Percentiles rank a stretch among this genome's conserved stretches.
These are phyloP conservation scores for Hyppa rectilinea DNA, from an alignment of 2,888 invertebrate genomes.

Conservation along the genomic window DNA sequence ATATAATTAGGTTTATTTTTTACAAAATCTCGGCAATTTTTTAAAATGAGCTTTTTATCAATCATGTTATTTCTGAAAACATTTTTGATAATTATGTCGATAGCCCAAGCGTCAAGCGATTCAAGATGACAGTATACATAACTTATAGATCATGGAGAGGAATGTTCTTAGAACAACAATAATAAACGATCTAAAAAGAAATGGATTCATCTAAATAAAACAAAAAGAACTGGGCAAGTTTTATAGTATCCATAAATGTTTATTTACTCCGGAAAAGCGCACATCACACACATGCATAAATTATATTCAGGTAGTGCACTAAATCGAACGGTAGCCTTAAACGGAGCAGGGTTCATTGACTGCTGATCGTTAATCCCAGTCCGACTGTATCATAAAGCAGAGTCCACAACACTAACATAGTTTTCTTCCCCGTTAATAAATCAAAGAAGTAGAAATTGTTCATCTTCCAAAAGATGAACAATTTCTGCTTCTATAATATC, in stretches of 20 bases:
- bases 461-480: too few species aligned
- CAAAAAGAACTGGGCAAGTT: background rate
- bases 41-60: background rate
- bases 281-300: conserved; percentile 32
- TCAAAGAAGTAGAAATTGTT: conserved; percentile 20
- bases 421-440: conserved; percentile 28
- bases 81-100: conserved; percentile 9
- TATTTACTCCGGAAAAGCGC: conserved; percentile 37
- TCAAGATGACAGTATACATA: conserved; percentile 25
- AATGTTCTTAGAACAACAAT: background rate
- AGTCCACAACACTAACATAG: conserved; percentile 44
- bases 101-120: background rate
- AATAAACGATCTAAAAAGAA: conserved; percentile 13
- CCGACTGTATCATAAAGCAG: conserved; percentile 50
- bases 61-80: background rate
- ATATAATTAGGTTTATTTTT: conserved; percentile 2
- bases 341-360: conserved; percentile 72
- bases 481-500: too few species aligned
- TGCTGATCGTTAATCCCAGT: conserved; percentile 63
- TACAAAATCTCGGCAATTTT: conserved; percentile 2
- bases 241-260: conserved; percentile 32
- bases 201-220: conserved; percentile 18
- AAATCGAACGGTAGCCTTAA: conserved; percentile 66
- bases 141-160: conserved; percentile 6
- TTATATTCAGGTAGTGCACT: conserved; percentile 57